Evolutionary conservation across 1,140 invertebrate species (phyloP), one percentile per base, ranked within the genome.

Genomic region (Aporrectodea caliginosa): DNA sequence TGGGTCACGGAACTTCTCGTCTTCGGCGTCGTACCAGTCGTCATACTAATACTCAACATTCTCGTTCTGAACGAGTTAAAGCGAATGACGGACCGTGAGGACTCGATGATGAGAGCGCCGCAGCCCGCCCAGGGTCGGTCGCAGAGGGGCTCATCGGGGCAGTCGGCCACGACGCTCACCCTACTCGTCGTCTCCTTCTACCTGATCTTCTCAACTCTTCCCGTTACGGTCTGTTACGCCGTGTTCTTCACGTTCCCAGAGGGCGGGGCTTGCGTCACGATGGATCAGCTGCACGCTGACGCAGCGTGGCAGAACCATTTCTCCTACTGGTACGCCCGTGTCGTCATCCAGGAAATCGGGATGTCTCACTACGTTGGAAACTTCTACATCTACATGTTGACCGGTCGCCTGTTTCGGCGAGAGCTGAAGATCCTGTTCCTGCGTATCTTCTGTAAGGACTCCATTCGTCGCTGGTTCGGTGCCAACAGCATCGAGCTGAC

Each of bases 281-380:
- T 79, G 1, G 77, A 82, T 0, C 75, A 80, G 29, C 79, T 84
- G 73, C 69, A 73, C 0, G 27, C 16, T 6, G 84, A 86, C 74
- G 79, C 82, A 43, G 79, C 77, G 1, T 87, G 86, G 85, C 75
- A 83, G 30, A 82, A 81, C 58, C 85, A 85, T 73, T 84, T 86
- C 27, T 80, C 77, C 12, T 88, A 85, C 79, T 79, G 82, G 29
- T 84, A 83, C 16, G 82, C 86, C n/a, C 74, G 84, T 2, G 84
- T 83, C 69, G 77, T 85, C 16, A 81, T 86, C 1, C 35, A 71
- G 74, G 85, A 86, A 78, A 82, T 88, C 27, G 85, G 84, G n/a
- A 78, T 88, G 75, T 87, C 87, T 14, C 87, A 87, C 80, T 87
- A 86, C 35, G 85, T 87, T 0, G 84, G 84, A 72, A 88, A 88